These are phyloP conservation scores for Calliopum simillimum DNA, from an alignment of 2,888 invertebrate species.

Conservation along the genomic window DNA sequence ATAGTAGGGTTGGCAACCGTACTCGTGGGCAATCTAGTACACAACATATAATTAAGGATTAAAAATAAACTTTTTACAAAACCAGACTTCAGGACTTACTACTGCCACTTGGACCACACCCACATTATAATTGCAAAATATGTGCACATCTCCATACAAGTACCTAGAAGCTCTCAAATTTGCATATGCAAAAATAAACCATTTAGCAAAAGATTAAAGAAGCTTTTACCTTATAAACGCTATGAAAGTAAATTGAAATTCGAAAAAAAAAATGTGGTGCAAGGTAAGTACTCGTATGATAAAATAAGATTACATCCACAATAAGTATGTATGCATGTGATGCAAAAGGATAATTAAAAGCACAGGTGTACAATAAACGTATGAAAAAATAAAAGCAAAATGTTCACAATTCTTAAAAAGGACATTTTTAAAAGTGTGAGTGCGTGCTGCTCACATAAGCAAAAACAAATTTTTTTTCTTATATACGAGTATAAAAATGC, in stretches of 20 bases:
- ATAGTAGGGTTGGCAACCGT: too few species aligned
- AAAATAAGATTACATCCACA: background rate
- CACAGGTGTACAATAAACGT: conserved; percentile 6
- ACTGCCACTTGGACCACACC: conserved; percentile 23
- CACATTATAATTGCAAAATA: conserved; percentile 42
- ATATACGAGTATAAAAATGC: background rate
- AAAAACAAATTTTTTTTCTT: too few species aligned
- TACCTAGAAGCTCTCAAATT: conserved; percentile 34
- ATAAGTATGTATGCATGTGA: background rate
- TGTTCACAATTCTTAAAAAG: conserved; percentile 3
- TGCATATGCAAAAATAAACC: conserved; percentile 37
- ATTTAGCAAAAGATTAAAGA: conserved; percentile 45
- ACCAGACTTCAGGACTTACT: background rate
- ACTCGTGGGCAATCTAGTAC: too few species aligned
- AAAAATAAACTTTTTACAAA: background rate
- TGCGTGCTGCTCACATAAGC: too few species aligned
- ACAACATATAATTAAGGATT: too few species aligned
- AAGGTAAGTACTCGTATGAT: too few species aligned
- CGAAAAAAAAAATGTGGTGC: conserved; percentile 15
- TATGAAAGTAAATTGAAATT: conserved; percentile 42
- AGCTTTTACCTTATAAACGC: conserved; percentile 53
- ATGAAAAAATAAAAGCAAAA: background rate
- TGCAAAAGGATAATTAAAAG: conserved; percentile 32
- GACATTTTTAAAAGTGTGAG: too few species aligned
- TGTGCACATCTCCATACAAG: conserved; percentile 14